phyloP scores from a whole-genome alignment of 2,797 vertebrate genomes.

The Molossus alvarezi region DNA sequence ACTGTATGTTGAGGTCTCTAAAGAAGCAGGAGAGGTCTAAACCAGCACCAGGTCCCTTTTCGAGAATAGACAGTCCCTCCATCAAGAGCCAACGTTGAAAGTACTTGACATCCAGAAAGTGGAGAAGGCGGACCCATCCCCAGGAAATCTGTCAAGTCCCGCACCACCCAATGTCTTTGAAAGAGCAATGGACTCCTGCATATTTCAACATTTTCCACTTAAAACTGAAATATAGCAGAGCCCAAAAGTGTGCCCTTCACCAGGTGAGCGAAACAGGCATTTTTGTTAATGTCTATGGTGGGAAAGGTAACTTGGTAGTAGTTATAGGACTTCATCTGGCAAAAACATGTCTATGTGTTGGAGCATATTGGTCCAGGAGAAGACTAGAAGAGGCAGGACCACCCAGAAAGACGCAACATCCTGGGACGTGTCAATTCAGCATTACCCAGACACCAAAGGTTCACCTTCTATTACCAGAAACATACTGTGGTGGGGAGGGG shows the following conservation, averaged over 20 bases:
- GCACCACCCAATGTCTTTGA: not conserved
- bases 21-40: not conserved
- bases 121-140: not conserved
- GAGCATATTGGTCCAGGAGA: not conserved
- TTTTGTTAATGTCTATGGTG: not conserved
- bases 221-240: not conserved
- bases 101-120: not conserved
- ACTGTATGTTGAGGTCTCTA: slow-evolving; percentile 6
- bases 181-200: not conserved
- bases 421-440: not conserved
- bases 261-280: not conserved
- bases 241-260: not conserved
- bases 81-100: not conserved
- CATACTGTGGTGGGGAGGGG: not conserved
- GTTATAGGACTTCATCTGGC: slow-evolving; percentile 50
- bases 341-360: not conserved
- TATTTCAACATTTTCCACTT: not conserved
- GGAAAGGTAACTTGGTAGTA: not conserved
- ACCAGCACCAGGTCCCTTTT: not conserved
- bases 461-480: not conserved
- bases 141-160: not conserved
- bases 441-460: not conserved
- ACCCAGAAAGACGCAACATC: not conserved
- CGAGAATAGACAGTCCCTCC: not conserved
- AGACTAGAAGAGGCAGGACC: not conserved